Conservation (phyloP, 2,888 invertebrate genomes). For the Chirona hameri region DNA sequence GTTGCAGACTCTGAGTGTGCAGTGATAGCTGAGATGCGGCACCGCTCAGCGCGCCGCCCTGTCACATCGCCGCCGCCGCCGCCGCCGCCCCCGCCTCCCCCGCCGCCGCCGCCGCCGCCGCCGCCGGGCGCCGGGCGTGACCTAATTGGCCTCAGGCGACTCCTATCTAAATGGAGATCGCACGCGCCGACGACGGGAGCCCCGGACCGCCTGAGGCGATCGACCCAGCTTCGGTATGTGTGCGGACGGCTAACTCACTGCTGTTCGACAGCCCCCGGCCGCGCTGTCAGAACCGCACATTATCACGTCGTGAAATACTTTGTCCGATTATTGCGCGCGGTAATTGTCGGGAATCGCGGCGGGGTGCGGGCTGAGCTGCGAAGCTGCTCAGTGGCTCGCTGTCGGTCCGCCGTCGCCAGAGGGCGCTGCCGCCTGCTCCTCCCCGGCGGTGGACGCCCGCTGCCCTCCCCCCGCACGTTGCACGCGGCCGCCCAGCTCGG, state of each 20-base stretch:
- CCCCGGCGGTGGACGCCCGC: not conserved
- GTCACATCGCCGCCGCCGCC: not conserved
- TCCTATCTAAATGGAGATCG: not conserved
- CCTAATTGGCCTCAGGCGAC: not conserved
- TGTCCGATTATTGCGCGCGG: not conserved
- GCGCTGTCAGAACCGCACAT: not conserved
- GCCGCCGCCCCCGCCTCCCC: not conserved
- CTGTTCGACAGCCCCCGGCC: not conserved
- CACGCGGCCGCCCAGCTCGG: not conserved
- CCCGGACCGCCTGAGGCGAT: not conserved
- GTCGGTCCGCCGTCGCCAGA: not conserved
- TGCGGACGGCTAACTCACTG: not conserved
- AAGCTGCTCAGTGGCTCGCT: not conserved
- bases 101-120: not conserved
- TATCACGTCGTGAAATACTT: constrained; percentile 26
- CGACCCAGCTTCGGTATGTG: not conserved
- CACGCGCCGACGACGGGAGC: not conserved
- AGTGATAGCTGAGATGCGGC: too few relatives aligned
- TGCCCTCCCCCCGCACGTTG: not conserved
- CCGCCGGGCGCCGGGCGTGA: not conserved
- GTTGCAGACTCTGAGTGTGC: too few relatives aligned
- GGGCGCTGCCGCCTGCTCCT: not conserved
- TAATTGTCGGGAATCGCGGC: not conserved
- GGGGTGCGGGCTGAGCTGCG: not conserved
- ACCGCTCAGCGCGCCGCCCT: too few relatives aligned